Base-by-base conservation (phyloP, 23 tunicate genomes). In the Trididemnum nubilum region DNA sequence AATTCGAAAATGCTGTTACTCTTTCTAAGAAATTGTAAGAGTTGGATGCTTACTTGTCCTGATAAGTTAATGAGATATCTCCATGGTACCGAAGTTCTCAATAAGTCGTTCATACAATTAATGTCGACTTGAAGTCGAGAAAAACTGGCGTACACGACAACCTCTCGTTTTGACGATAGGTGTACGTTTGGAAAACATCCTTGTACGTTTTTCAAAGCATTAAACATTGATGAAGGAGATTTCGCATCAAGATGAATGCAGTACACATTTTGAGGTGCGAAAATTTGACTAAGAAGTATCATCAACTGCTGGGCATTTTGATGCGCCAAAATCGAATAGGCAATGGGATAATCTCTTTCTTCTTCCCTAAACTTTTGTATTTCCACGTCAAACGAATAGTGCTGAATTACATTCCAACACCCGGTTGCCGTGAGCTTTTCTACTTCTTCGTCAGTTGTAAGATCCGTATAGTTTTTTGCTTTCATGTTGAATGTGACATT, bases 161-260 rank as follows among this genome's bases (percentile, higher is more conserved):
- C 28, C 60, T 58, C 74, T 29, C 67, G 33, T 30, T n/a, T 23
- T 31, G 86, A 50, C 5, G 86, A 34, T 26, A 81, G 59, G 33
- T 73, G 60, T 24, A 87, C 81, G 75, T 87, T 87, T 7, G 85
- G 76, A 74, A 81, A 81, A 29, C 92, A 87, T 31, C 65, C 27
- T 31, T 40, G 32, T 4, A 73, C 39, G 30, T 0, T 50, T 34
- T 51, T 24, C 9, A 75, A 28, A 29, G 82, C 82, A 30, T 28
- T 33, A 0, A 73, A 12, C 0, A 51, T 31, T 3, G 21, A 22
- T 2, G 26, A 32, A 0, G 82, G 0, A 0, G 81, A 35, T 40
- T 87, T 87, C 9, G 76, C 77, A 75, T 87, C 92, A 28, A 81
- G 25, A 64, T 87, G 92, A 12, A 87, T 51, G 51, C 92, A 87